Evolutionary conservation across 2,113 vertebrate species (phyloP).

Genomic region (Chionodraco myersi): DNA sequence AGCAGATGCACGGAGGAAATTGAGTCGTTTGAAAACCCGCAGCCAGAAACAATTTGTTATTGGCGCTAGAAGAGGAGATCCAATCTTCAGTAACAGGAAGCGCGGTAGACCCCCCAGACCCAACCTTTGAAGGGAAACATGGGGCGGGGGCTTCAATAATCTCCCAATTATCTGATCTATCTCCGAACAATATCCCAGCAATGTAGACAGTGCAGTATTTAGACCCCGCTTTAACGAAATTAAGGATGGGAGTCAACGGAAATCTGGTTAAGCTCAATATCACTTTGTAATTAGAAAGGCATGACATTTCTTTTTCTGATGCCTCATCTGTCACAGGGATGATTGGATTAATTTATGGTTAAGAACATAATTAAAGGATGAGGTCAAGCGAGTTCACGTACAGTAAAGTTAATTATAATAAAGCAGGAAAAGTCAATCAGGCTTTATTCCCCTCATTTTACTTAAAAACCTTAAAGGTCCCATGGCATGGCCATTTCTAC

Average conservation of each 20-base stretch:
- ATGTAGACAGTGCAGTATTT: conserved; percentile 17
- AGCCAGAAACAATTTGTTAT: conserved; percentile 45
- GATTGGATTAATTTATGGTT: conserved; percentile 65
- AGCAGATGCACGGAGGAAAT: conserved; percentile 45
- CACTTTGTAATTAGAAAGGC: conserved; percentile 39
- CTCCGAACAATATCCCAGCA: conserved; percentile 27
- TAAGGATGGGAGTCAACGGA: conserved; percentile 43
- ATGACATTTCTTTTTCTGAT: conserved; percentile 36
- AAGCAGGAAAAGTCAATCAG: conserved; percentile 52
- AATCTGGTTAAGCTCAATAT: conserved; percentile 49
- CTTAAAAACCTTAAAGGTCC: background rate
- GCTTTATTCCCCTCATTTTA: background rate
- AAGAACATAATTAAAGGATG: conserved; percentile 46
- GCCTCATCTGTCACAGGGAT: conserved; percentile 42
- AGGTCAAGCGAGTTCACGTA: conserved; percentile 50
- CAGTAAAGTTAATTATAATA: conserved; percentile 32
- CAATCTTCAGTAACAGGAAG: conserved; percentile 61
- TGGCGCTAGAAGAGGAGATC: conserved; percentile 28
- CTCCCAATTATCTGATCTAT: conserved; percentile 35
- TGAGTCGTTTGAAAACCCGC: conserved; percentile 49
- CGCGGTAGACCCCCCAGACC: conserved; percentile 22
- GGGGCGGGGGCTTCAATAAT: conserved; percentile 18
- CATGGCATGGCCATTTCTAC: too few relatives aligned
- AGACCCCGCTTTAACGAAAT: conserved; percentile 48
- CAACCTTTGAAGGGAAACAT: conserved; percentile 30